Conservation (phyloP, 2,113 vertebrate genomes). For the Sigmodon hispidus region DNA sequence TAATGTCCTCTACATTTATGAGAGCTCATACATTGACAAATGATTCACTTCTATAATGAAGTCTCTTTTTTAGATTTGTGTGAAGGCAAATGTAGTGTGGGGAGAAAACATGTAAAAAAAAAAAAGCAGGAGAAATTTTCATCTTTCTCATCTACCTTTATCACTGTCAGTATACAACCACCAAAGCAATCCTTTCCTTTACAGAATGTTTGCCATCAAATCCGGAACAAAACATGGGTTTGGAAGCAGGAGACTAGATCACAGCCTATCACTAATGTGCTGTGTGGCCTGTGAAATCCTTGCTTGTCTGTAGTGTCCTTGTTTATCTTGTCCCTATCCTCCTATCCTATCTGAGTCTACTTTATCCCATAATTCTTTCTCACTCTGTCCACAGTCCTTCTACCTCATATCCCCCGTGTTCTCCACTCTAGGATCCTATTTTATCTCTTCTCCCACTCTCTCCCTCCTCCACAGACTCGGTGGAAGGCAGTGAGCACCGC, state of each 20-base stretch:
- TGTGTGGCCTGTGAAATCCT: not conserved
- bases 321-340: not conserved
- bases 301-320: not conserved
- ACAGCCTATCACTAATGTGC: not conserved
- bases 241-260: not conserved
- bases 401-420: not conserved
- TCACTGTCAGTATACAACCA: not conserved
- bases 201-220: not conserved
- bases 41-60: conserved; percentile 60
- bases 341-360: not conserved
- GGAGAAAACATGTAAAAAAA: not conserved
- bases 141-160: not conserved
- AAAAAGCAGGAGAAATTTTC: not conserved
- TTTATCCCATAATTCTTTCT: not conserved
- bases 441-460: not conserved
- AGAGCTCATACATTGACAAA: conserved; percentile 51
- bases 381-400: not conserved
- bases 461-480: not conserved
- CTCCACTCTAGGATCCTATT: not conserved
- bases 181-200: not conserved
- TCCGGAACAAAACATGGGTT: not conserved
- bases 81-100: not conserved
- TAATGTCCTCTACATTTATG: conserved; percentile 53
- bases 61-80: conserved; percentile 46
- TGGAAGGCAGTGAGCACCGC: not conserved